Base-by-base conservation (phyloP, 2,888 invertebrate genomes). In the Drosophila meridionalis region DNA sequence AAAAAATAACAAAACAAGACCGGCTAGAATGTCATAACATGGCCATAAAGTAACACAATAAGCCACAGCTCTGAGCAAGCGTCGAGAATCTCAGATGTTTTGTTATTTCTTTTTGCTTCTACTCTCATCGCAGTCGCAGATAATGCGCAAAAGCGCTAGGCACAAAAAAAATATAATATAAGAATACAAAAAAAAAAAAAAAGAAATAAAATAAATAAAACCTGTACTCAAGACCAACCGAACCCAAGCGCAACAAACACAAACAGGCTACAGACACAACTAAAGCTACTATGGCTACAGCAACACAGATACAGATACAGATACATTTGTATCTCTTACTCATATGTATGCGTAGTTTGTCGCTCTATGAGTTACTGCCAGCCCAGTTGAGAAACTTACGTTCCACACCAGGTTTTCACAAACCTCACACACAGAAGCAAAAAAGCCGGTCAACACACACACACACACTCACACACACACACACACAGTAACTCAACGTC, bases 71-170 rank as follows among this genome's bases (percentile, higher is more conserved):
- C 20, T 48, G 40, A 69, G 63, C 64, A 45, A 76, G 50, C 69
- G 45, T 47, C 42, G 67, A 74, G 34, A 59, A 61, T 81, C 84
- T 60, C 77, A 78, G 78, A 70, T 83, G 76, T 73, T 70, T 38
- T n/a, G 14, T 28, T 36, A 36, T 26, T 43, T 56, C 28, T 61
- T 45, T 66, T 8, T 58, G 43, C 40, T 30, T 30, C 30, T 42
- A 28, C 72, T 62, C 55, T 58, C 61, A 28, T 52, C 20, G 55
- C 32, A 40, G 50, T 34, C 53, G 36, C 69, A 81, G 64, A 75
- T 89, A 85, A 89, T 89, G 89, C 85, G 85, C 85, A 89, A 78
- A 87, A 89, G 85, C 73, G 45, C 71, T 70, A 53, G 59, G 69
- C 69, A 69, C 50, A 59, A 56, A 55, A 62, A 58, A 62, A 58